phyloP scores from a whole-genome alignment of 2,113 vertebrate genomes.

The Emydocephalus ijimae region DNA sequence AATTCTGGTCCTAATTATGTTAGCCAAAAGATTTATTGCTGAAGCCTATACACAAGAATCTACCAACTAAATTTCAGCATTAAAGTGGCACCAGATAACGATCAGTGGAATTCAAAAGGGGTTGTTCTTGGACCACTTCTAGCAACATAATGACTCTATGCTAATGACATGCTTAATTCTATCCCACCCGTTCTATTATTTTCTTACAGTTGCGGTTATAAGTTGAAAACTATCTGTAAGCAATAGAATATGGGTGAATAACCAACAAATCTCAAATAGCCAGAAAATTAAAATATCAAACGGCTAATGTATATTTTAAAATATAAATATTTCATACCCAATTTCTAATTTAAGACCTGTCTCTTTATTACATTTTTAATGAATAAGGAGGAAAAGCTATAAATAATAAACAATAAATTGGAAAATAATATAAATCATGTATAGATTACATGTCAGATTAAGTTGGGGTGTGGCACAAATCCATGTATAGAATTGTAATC shows the following conservation, averaged over 20 bases:
- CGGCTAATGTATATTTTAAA: background rate
- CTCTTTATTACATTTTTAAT: background rate
- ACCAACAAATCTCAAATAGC: background rate
- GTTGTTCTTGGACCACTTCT: background rate
- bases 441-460: background rate
- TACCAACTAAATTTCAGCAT: background rate
- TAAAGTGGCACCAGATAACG: background rate
- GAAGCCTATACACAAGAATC: background rate
- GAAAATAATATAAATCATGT: background rate
- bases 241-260: background rate
- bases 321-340: background rate
- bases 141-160: background rate
- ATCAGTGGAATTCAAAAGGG: background rate
- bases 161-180: background rate
- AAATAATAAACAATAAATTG: background rate
- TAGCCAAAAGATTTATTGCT: too few species aligned
- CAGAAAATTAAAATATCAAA: background rate
- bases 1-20: background rate
- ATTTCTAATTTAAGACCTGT: background rate
- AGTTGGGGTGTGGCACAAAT: background rate
- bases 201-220: background rate
- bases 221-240: background rate
- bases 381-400: background rate
- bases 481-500: background rate
- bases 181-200: background rate